Conservation (phyloP, 2,113 vertebrate genomes). For the Antigone vipio region DNA sequence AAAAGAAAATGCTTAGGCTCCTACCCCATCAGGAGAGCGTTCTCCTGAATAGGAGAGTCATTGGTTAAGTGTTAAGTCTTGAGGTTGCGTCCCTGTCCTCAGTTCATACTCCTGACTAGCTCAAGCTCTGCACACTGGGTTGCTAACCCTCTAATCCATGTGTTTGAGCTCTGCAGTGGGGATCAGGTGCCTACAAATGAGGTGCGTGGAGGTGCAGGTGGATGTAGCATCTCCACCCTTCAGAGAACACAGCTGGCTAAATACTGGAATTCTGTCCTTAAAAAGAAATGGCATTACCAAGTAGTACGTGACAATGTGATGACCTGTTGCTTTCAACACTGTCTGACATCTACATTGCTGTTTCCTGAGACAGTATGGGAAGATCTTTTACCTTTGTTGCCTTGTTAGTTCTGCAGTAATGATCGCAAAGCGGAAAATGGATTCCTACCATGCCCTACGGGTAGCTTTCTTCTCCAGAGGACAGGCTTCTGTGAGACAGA, state of each 20-base stretch:
- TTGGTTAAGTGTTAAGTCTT: background rate
- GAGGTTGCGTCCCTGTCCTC: rapidly evolving
- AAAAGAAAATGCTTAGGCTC: background rate
- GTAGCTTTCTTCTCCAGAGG: background rate
- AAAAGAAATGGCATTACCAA: background rate
- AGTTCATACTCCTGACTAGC: background rate
- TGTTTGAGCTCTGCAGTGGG: background rate
- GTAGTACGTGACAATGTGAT: background rate
- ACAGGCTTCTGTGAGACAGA: background rate
- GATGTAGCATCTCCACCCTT: background rate
- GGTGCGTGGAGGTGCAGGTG: rapidly evolving
- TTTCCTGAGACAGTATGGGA: background rate
- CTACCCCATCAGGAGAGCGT: background rate
- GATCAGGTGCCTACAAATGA: background rate
- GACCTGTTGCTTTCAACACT: background rate
- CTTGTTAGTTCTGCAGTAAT: background rate
- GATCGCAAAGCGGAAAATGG: background rate
- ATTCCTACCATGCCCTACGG: background rate
- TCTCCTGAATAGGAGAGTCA: background rate
- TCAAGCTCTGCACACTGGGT: background rate
- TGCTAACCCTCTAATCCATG: background rate
- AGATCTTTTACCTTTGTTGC: background rate
- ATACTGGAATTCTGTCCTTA: background rate
- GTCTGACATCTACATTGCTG: background rate
- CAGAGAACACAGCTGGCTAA: background rate